phyloP scores from a whole-genome alignment of 2,888 invertebrate genomes.

The Scaptodrosophila latifasciaeformis region DNA sequence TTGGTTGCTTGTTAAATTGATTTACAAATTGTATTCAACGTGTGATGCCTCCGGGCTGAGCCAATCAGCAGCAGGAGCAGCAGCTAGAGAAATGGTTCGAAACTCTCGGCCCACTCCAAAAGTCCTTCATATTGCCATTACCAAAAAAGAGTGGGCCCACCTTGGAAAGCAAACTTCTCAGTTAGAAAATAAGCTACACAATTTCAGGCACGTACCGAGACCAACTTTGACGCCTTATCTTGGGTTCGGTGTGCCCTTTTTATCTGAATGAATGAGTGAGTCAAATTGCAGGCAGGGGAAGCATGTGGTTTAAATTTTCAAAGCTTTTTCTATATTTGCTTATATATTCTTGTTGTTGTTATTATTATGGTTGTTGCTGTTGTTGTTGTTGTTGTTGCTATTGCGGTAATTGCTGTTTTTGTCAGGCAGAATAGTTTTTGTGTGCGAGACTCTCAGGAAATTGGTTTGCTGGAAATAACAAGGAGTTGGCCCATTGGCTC shows the following conservation, averaged over 20 bases:
- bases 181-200: slow-evolving; percentile 5
- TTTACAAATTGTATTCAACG: too few species aligned
- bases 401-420: slow-evolving; percentile 3
- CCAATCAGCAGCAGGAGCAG: too few species aligned
- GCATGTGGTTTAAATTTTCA: slow-evolving; percentile 3
- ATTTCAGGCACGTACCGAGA: slow-evolving; percentile 42
- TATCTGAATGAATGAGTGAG: not conserved
- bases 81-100: too few species aligned
- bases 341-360: slow-evolving; percentile 5
- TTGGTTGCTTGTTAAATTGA: too few species aligned
- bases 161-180: too few species aligned
- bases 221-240: slow-evolving; percentile 36
- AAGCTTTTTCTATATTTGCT: slow-evolving; percentile 19
- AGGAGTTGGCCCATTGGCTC: too few species aligned
- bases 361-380: slow-evolving; percentile 8
- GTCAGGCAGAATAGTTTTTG: not conserved
- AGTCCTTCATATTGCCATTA: too few species aligned
- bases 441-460: too few species aligned
- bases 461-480: too few species aligned
- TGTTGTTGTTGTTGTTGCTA: not conserved
- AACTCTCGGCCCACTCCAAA: too few species aligned
- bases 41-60: too few species aligned
- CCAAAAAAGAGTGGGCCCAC: too few species aligned
- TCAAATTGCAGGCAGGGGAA: not conserved
- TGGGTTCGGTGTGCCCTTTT: slow-evolving; percentile 1